Conservation (phyloP, 2,888 invertebrate genomes). For the Aspidiotus rigidus region DNA sequence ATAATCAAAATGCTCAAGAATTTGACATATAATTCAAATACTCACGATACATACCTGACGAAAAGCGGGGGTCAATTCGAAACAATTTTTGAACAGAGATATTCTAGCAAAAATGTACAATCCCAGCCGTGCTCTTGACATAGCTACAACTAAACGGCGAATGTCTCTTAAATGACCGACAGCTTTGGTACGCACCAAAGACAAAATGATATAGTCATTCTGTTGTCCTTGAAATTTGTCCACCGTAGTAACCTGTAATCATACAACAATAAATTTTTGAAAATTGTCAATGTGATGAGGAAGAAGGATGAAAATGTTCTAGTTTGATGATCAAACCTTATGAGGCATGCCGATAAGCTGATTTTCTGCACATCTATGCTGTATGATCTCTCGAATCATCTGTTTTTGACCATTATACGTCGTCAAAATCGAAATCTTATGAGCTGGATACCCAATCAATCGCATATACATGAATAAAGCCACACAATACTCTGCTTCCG, state of each 20-base stretch:
- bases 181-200: conserved; percentile 87
- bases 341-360: conserved; percentile 87
- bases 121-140: conserved; percentile 93
- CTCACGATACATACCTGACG: conserved; percentile 56
- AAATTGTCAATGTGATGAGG: too few species aligned
- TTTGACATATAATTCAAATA: conserved; percentile 1
- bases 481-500: conserved; percentile 89
- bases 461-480: conserved; percentile 98
- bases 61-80: conserved; percentile 92
- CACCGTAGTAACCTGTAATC: conserved; percentile 71
- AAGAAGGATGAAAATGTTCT: background rate
- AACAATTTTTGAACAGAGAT: conserved; percentile 88
- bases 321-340: conserved; percentile 51
- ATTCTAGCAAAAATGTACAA: conserved; percentile 92
- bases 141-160: conserved; percentile 90
- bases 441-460: conserved; percentile 88
- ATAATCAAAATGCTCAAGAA: background rate
- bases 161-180: conserved; percentile 98
- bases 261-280: background rate
- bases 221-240: conserved; percentile 99
- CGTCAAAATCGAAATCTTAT: conserved; percentile 92
- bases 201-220: conserved; percentile 94
- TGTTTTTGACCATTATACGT: conserved; percentile 99
- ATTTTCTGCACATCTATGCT: conserved; percentile 85
- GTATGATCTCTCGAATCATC: conserved; percentile 89